Base-by-base conservation (phyloP, 2,888 invertebrate genomes). In the Tetanocera ferruginea region DNA sequence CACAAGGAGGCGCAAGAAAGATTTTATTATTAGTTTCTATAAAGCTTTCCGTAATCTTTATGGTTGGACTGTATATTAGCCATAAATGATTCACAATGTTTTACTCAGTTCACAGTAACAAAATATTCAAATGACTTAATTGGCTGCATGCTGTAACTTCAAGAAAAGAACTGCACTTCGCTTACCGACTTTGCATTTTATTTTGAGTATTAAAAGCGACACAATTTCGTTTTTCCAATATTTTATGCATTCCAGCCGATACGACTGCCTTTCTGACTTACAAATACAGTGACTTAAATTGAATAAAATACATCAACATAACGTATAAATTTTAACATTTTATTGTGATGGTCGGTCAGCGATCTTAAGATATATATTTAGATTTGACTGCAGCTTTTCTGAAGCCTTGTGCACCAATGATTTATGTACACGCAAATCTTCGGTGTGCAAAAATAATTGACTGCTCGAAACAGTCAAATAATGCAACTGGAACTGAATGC, bases 341-440 rank as follows among this genome's bases (percentile, higher is more conserved):
- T 79, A 76, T 51, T 60, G 73, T 74, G 81, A 79, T 77, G 79
- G 79, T 66, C 81, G 78, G 78, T 78, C 79, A 76, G 57, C 51
- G 81, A 78, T 77, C 78, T 75, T 11, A 25, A 2, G 52, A 52
- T 11, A 19, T 55, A n/a, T 55, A 9, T 43, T 5, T 43, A 11
- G 43, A 43, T 43, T 3, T 60, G 6, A 6, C 25, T 23, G 14
- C 8, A 23, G 25, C 19, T 60, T 23, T 25, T 28, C 14, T 60
- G 57, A 43, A 43, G 11, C 28, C 19, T 60, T 55, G 52, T 52
- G 23, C 14, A 11, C 1, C 9, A 3, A 25, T 17, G 3, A 11
- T 28, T 60, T 3, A 3, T 3, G 8, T 52, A 25, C 28, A 11
- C n/a, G 57, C 57, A 60, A 8, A 1, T 19, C 19, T 8, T 60